Percentiles rank a stretch among this genome's conserved stretches.
Conservation (phyloP, 2,797 vertebrate species). For the Gymnothorax reevesii region DNA sequence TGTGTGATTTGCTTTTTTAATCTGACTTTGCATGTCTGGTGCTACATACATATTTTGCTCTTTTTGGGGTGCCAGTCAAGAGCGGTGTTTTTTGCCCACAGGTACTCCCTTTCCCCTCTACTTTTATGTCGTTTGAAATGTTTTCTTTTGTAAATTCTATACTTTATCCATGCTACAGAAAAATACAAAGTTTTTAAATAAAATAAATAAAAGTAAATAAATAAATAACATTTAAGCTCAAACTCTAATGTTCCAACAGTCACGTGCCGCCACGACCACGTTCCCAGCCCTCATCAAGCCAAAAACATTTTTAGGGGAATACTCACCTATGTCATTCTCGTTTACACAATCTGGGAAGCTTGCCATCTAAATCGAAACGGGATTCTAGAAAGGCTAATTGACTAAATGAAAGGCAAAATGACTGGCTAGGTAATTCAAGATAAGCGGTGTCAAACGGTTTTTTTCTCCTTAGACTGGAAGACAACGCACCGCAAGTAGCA, state of each 20-base stretch:
- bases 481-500: neutral
- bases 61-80: too few species aligned
- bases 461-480: slow-evolving; percentile 9
- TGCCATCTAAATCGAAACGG: slow-evolving; percentile 89
- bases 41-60: too few species aligned
- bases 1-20: too few species aligned
- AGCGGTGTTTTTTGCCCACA: too few species aligned
- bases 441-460: neutral
- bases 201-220: too few species aligned
- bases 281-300: neutral
- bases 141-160: too few species aligned
- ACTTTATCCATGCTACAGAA: too few species aligned
- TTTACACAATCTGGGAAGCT: slow-evolving; percentile 95
- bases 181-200: too few species aligned
- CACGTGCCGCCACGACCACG: neutral
- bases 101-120: too few species aligned
- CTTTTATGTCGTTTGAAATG: too few species aligned
- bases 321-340: slow-evolving; percentile 95
- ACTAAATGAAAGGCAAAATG: neutral
- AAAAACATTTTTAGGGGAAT: neutral
- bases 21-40: too few species aligned
- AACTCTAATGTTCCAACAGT: neutral
- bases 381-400: slow-evolving; percentile 51
- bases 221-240: too few species aligned
- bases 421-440: neutral